A percentile compares a stretch with the other conserved stretches of the same genome.
Conservation (phyloP, 2,797 vertebrate species). For the Eulemur rubriventer region DNA sequence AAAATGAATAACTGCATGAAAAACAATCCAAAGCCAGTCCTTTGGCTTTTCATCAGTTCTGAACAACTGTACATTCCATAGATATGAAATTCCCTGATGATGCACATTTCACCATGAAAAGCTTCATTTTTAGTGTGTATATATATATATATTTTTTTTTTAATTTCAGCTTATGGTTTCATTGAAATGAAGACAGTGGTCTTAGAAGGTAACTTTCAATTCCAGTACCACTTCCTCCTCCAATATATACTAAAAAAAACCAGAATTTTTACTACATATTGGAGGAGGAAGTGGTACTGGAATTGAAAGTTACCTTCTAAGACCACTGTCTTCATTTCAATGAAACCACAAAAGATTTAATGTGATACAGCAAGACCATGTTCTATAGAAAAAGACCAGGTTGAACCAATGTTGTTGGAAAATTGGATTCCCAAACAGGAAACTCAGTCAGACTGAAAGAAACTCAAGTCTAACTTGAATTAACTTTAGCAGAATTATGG, state of each 20-base stretch:
- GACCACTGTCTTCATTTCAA: neutral
- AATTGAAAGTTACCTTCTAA: neutral
- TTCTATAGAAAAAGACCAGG: neutral
- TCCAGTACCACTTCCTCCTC: neutral
- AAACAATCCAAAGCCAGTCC: neutral
- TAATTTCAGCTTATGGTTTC: neutral
- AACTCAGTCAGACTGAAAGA: neutral
- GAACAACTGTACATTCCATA: neutral
- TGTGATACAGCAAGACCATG: neutral
- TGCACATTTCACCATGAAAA: neutral
- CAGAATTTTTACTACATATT: neutral
- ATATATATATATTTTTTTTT: no score
- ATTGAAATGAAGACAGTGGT: neutral
- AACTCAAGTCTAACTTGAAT: neutral
- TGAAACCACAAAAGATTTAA: neutral
- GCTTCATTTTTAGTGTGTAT: neutral
- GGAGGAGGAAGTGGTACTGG: neutral
- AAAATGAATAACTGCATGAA: neutral
- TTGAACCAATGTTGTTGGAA: neutral
- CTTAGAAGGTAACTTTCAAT: neutral
- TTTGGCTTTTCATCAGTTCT: neutral
- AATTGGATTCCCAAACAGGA: neutral
- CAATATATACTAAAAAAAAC: neutral
- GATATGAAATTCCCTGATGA: neutral
- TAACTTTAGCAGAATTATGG: slow-evolving; percentile 11